Percentiles rank a stretch among this genome's conserved stretches.
phyloP scores from a whole-genome alignment of 2,888 invertebrate genomes.

The Branchellion lobata region DNA sequence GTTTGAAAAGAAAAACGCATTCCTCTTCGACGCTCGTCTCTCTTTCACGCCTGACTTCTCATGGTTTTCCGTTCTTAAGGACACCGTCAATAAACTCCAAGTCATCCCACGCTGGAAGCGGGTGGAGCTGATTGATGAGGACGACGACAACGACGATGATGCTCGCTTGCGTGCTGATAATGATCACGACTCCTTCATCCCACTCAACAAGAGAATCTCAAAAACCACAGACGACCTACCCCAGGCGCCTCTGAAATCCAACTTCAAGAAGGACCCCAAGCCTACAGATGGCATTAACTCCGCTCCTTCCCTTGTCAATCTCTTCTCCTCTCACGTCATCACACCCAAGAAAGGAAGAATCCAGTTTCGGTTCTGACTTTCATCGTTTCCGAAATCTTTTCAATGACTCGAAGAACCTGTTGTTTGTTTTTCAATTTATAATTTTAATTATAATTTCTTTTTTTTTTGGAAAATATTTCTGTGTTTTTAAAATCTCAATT shows the following conservation, averaged over 20 bases:
- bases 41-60: constrained; percentile 48
- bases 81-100: constrained; percentile 51
- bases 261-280: not conserved
- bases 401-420: too few relatives aligned
- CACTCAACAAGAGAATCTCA: constrained; percentile 20
- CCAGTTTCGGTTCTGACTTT: not conserved
- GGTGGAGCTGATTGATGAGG: constrained; percentile 28
- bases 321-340: not conserved
- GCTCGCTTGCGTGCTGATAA: not conserved
- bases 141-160: not conserved
- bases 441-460: too few relatives aligned
- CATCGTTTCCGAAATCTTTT: not conserved
- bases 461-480: too few relatives aligned
- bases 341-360: constrained; percentile 4
- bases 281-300: not conserved
- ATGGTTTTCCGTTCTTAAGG: constrained; percentile 51
- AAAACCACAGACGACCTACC: constrained; percentile 47
- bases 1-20: constrained; percentile 48
- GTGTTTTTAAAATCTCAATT: too few relatives aligned
- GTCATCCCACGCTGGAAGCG: constrained; percentile 50
- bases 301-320: not conserved
- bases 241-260: not conserved
- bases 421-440: too few relatives aligned
- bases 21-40: constrained; percentile 52
- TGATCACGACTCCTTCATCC: not conserved